Percentiles rank a stretch among this genome's conserved stretches.
These are phyloP conservation scores for Cremastinae sp. DNA, from an alignment of 2,888 invertebrate species.

Conservation along the genomic window DNA sequence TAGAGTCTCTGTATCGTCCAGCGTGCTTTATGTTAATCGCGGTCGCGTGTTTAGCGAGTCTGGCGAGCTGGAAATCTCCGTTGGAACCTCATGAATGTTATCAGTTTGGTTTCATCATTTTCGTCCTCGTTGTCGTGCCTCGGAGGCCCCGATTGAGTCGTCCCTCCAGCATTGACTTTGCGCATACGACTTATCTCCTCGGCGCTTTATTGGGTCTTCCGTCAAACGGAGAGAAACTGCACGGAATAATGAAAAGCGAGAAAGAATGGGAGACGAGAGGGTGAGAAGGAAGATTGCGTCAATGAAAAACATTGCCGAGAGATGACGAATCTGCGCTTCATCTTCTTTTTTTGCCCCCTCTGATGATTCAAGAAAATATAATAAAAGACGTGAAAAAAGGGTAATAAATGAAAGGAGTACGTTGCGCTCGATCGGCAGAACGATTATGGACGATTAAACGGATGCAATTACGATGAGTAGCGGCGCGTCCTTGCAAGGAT, in stretches of 20 bases:
- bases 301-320: too few relatives aligned
- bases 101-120: constrained; percentile 72
- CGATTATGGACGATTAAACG: constrained; percentile 77
- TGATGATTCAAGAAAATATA: too few relatives aligned
- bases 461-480: constrained; percentile 70
- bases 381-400: constrained; percentile 60
- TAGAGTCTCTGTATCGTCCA: constrained; percentile 2
- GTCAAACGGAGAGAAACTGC: too few relatives aligned
- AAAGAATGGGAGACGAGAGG: constrained; percentile 3
- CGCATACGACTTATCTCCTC: not conserved
- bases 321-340: too few relatives aligned
- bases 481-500: constrained; percentile 77
- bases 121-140: constrained; percentile 61
- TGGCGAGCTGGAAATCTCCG: constrained; percentile 60
- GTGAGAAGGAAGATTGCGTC: not conserved
- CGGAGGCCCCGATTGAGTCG: constrained; percentile 67
- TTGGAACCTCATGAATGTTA: constrained; percentile 74
- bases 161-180: constrained; percentile 53
- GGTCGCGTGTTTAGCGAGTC: constrained; percentile 70
- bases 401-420: constrained; percentile 71
- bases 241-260: too few relatives aligned
- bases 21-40: constrained; percentile 75
- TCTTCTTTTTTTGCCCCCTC: too few relatives aligned
- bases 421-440: constrained; percentile 74
- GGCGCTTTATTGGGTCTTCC: not conserved